phyloP scores from a whole-genome alignment of 2,113 vertebrate genomes.

The Xerus inauris region DNA sequence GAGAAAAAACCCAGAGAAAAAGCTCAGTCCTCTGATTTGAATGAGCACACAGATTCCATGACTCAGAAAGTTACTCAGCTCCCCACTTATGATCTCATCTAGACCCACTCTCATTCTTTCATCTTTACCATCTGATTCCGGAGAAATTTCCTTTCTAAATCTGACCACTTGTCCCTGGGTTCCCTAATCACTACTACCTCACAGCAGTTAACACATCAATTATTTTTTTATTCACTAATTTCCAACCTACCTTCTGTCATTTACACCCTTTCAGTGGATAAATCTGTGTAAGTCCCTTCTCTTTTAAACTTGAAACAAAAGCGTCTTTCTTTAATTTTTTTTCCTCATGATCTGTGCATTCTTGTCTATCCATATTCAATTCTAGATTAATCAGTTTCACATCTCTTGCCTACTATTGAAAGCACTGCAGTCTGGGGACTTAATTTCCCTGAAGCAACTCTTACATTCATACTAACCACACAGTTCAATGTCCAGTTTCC shows the following conservation, averaged over 20 bases:
- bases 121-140: background rate
- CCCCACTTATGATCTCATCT: too few species aligned
- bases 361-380: background rate
- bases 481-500: rapidly evolving
- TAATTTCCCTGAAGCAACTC: background rate
- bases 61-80: background rate
- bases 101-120: background rate
- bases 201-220: background rate
- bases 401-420: background rate
- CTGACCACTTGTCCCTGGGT: background rate
- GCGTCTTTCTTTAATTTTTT: background rate
- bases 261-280: background rate
- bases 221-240: background rate
- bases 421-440: background rate
- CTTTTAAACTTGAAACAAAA: too few species aligned
- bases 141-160: background rate
- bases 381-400: background rate
- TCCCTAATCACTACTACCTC: background rate
- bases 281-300: background rate
- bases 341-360: background rate
- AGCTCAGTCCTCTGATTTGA: background rate
- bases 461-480: rapidly evolving
- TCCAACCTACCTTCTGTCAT: background rate
- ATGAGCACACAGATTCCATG: background rate
- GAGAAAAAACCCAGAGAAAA: background rate